A percentile compares a stretch with the other conserved stretches of the same genome.
Evolutionary conservation across 2,797 vertebrate genomes (phyloP).

Genomic region (Tapirus indicus): DNA sequence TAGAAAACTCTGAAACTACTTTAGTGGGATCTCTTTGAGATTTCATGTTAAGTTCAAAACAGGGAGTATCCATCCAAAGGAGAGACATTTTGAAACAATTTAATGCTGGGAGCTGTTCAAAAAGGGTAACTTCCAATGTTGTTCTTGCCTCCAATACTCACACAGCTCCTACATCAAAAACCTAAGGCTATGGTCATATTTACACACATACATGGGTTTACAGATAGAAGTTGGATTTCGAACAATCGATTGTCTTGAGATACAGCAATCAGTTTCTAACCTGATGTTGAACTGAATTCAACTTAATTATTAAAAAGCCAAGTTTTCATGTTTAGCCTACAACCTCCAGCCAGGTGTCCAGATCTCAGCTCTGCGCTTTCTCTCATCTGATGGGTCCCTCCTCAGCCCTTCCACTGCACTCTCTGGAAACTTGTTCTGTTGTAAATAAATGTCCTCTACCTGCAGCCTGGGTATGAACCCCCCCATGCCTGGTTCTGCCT

Average conservation of each 20-base stretch:
- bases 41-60: slow-evolving; percentile 38
- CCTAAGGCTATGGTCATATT: background rate
- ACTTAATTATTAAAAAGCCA: background rate
- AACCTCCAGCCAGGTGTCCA: background rate
- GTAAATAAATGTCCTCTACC: background rate
- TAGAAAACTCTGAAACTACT: background rate
- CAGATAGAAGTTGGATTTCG: background rate
- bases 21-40: background rate
- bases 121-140: slow-evolving; percentile 13
- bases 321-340: background rate
- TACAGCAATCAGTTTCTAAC: background rate
- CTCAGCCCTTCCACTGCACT: background rate
- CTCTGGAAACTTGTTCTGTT: background rate
- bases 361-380: background rate
- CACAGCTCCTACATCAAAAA: background rate
- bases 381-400: background rate
- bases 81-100: slow-evolving; percentile 5
- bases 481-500: background rate
- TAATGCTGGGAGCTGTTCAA: background rate
- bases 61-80: background rate
- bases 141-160: background rate
- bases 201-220: background rate
- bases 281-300: background rate
- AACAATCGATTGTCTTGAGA: background rate
- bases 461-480: background rate